Conservation (phyloP, 2,888 invertebrate genomes). For the Tipula helvola region DNA sequence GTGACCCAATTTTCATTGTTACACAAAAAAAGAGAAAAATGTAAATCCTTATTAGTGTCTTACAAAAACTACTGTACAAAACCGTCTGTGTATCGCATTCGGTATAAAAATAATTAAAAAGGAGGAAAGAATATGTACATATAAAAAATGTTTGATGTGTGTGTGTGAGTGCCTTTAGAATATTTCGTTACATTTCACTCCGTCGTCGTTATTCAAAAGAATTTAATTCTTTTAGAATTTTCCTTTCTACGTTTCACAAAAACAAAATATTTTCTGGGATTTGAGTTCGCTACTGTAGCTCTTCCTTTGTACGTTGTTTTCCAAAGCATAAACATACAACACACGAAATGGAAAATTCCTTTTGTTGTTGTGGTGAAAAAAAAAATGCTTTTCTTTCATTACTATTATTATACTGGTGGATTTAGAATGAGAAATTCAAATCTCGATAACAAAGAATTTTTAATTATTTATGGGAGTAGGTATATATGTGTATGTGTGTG, state of each 20-base stretch:
- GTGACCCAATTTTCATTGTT: conserved; percentile 4
- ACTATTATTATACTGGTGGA: neutral
- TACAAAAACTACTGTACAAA: neutral
- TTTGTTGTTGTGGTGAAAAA: neutral
- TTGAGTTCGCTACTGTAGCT: neutral
- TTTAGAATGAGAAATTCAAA: neutral
- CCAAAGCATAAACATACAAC: neutral
- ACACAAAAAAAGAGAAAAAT: neutral
- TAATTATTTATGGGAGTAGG: neutral
- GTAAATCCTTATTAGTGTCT: neutral
- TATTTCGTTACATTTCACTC: neutral
- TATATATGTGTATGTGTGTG: neutral
- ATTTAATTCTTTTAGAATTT: neutral
- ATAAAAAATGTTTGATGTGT: neutral
- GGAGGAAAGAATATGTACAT: too few species aligned
- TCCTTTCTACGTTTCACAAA: neutral
- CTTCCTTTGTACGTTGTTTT: neutral
- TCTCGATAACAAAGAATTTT: neutral
- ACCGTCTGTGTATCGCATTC: neutral
- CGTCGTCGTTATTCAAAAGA: neutral
- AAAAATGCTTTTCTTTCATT: neutral
- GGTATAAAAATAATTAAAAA: neutral
- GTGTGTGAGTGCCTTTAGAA: neutral
- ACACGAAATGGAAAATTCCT: neutral
- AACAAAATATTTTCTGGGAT: neutral